Evolutionary conservation across 2,797 vertebrate species (phyloP), one percentile per base, ranked within the genome.

Genomic region (Novumbra hubbsi): DNA sequence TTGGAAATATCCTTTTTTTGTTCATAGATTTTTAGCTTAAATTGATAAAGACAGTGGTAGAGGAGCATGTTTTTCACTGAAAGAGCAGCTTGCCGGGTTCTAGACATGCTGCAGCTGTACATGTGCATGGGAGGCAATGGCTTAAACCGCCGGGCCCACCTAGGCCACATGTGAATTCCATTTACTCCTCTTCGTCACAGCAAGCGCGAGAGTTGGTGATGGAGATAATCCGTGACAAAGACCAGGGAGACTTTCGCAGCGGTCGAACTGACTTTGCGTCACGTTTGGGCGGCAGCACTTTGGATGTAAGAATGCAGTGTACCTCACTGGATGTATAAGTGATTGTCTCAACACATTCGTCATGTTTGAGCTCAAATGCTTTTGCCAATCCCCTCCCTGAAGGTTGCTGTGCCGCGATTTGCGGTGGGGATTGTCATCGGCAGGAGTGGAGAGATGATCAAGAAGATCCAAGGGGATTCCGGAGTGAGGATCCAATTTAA

Each of bases 391-490:
- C 12, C 49, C 68, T 66, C 2, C 11, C 60, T 49, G 21, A 91
- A 99, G 98, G 96, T 99, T 57, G 95, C 96, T 0, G 97, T 99
- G 80, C 97, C 97, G 30, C 92, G 98, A 83, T 98, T 96, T 79
- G 97, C 97, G 1, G 97, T 99, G 19, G 97, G 98, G 45, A 98
- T 99, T 38, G 96, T 99, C 71, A 99, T 99, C 72, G 97, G 97
- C 89, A 94, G 98, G 87, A 99, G 98, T 0, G 97, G 98, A 62
- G 98, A 98, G 77, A 99, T 98, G 98, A 98, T 99, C 83, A 99
- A 97, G 88, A 98, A 98, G 93, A 98, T 99, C 88, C 97, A 99
- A 89, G 98, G 96, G 0, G 98, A 99, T 60, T 96, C 98, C 2
- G 96, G 97, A 1, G 97, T 99, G 88, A 92, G 98, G 83, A 97